Conservation (phyloP, 1,140 invertebrate species). For the Tetranychus cinnabarinus region DNA sequence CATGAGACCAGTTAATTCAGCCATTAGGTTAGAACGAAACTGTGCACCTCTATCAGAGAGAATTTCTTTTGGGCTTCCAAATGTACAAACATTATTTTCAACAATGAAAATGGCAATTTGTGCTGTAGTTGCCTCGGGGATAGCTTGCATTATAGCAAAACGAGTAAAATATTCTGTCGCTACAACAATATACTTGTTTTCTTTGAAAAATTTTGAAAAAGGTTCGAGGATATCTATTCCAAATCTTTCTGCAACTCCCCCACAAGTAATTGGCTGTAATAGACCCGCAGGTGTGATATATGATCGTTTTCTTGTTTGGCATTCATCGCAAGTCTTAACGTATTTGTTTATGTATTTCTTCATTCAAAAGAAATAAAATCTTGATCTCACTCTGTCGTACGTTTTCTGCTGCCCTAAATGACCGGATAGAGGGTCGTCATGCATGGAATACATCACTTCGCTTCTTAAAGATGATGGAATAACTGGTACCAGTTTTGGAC, state of each 20-base stretch:
- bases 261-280: conserved; percentile 4
- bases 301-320: conserved; percentile 10
- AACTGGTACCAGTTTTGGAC: neutral
- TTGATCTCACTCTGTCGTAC: conserved; percentile 4
- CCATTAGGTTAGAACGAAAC: conserved; percentile 7
- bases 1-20: neutral
- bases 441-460: neutral
- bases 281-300: neutral
- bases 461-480: neutral
- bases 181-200: conserved; percentile 16
- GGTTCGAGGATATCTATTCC: conserved; percentile 18
- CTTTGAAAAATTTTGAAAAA: conserved; percentile 10
- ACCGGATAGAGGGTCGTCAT: conserved; percentile 8
- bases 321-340: conserved; percentile 10
- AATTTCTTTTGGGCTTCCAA: conserved; percentile 9
- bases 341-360: conserved; percentile 5
- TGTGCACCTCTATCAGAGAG: neutral
- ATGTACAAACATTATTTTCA: conserved; percentile 9
- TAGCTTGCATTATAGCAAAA: conserved; percentile 14
- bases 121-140: conserved; percentile 11
- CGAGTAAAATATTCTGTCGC: conserved; percentile 17
- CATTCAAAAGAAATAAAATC: conserved; percentile 13
- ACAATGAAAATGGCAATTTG: conserved; percentile 15
- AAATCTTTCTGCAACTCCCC: conserved; percentile 14
- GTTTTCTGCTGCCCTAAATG: conserved; percentile 13